Evolutionary conservation across 2,113 vertebrate genomes (phyloP).

Genomic region (Euleptes europaea): DNA sequence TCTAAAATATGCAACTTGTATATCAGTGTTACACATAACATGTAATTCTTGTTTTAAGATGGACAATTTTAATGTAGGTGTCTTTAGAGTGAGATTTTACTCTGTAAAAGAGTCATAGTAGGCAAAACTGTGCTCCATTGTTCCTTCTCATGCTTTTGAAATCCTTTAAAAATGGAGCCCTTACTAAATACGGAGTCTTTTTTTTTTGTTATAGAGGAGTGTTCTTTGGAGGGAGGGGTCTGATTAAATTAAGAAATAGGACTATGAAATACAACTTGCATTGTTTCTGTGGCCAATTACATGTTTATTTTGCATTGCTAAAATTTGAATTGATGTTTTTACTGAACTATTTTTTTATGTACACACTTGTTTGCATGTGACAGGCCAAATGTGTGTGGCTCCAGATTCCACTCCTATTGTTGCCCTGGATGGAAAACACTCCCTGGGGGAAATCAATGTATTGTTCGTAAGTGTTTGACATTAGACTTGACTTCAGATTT

Average conservation of each 20-base stretch:
- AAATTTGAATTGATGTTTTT: not conserved
- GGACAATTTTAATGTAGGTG: not conserved
- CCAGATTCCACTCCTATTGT: constrained; percentile 80
- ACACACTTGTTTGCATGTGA: constrained; percentile 24
- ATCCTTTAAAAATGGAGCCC: not conserved
- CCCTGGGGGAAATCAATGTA: constrained; percentile 80
- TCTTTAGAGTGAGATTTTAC: fast-evolving
- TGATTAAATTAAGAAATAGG: not conserved
- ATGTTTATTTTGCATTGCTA: not conserved
- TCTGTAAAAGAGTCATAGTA: not conserved
- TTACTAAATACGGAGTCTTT: not conserved
- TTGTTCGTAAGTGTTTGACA: constrained; percentile 79
- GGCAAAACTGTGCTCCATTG: not conserved
- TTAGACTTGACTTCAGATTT: constrained; percentile 35
- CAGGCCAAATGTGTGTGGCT: constrained; percentile 84
- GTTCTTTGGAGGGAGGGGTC: not conserved
- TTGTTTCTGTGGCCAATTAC: not conserved
- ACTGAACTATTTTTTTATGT: not conserved
- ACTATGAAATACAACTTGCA: fast-evolving
- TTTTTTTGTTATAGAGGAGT: fast-evolving
- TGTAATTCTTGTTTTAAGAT: not conserved
- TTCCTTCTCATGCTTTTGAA: not conserved
- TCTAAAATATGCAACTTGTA: not conserved
- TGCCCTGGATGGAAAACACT: constrained; percentile 82
- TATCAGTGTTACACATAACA: not conserved